Evolutionary conservation across 64 coral and sea anemone genomes (phyloP).

Genomic region (Platygyra sinensis): DNA sequence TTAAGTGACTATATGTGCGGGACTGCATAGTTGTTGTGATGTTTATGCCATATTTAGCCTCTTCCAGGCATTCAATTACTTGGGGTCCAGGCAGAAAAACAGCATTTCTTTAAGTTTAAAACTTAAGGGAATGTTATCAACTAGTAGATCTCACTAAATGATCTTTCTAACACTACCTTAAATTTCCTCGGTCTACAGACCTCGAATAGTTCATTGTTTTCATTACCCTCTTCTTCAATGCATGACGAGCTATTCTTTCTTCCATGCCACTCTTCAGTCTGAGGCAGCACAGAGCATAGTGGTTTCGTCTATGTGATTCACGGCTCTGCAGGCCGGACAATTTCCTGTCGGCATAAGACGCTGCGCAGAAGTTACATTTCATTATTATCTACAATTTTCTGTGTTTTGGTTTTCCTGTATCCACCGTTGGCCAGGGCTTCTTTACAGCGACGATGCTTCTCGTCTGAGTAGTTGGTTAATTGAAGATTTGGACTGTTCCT

Average conservation of each 20-base stretch:
- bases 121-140: constrained; percentile 28
- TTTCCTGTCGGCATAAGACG: constrained; percentile 25
- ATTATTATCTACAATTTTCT: background rate
- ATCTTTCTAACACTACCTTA: constrained; percentile 42
- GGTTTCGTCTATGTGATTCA: constrained; percentile 31
- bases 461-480: background rate
- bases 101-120: constrained; percentile 70
- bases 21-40: constrained; percentile 40
- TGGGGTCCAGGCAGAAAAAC: too few relatives aligned
- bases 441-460: background rate
- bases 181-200: background rate
- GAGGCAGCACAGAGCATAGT: constrained; percentile 35
- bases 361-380: constrained; percentile 34
- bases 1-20: too few relatives aligned
- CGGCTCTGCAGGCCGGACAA: constrained; percentile 14
- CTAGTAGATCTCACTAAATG: constrained; percentile 34
- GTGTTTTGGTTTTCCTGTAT: background rate
- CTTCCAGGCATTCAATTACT: too few relatives aligned
- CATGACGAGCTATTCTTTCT: constrained; percentile 1
- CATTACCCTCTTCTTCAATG: background rate
- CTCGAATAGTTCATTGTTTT: background rate
- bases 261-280: background rate
- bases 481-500: constrained; percentile 15
- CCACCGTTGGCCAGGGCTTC: background rate
- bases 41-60: constrained; percentile 50